Percentiles rank a stretch among this genome's conserved stretches.
Conservation (phyloP, 1,140 invertebrate species). For the Drosophila arawakana region DNA sequence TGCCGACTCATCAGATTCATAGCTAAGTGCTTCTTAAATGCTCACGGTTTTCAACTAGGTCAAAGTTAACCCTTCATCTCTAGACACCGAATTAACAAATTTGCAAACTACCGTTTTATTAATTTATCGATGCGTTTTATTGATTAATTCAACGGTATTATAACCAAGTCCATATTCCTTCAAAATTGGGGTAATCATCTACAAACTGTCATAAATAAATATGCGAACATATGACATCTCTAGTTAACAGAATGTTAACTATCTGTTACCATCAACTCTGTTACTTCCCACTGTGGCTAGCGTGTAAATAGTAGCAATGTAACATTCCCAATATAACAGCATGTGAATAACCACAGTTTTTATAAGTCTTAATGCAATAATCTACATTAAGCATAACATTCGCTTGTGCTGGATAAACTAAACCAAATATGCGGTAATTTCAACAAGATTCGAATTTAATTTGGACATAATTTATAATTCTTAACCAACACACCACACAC, state of each 20-base stretch:
- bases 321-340: not conserved
- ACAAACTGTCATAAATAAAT: not conserved
- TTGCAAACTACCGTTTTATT: not conserved
- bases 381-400: not conserved
- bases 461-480: slow-evolving; percentile 56
- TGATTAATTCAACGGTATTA: too few species aligned
- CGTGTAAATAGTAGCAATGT: not conserved
- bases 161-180: too few species aligned
- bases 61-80: slow-evolving; percentile 8
- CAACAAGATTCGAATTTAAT: slow-evolving; percentile 64
- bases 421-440: slow-evolving; percentile 38
- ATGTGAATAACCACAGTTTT: not conserved
- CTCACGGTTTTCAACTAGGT: slow-evolving; percentile 1
- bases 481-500: slow-evolving; percentile 20
- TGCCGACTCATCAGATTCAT: slow-evolving; percentile 37
- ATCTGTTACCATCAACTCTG: too few species aligned
- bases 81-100: not conserved
- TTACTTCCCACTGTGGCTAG: too few species aligned
- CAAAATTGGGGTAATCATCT: not conserved
- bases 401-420: slow-evolving; percentile 19
- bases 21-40: slow-evolving; percentile 40
- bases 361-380: too few species aligned
- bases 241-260: not conserved
- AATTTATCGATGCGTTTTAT: too few species aligned
- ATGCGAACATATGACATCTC: not conserved